Evolutionary conservation across 2,113 vertebrate genomes (phyloP), one percentile per base, ranked within the genome.

Genomic region (Carassius gibelio): DNA sequence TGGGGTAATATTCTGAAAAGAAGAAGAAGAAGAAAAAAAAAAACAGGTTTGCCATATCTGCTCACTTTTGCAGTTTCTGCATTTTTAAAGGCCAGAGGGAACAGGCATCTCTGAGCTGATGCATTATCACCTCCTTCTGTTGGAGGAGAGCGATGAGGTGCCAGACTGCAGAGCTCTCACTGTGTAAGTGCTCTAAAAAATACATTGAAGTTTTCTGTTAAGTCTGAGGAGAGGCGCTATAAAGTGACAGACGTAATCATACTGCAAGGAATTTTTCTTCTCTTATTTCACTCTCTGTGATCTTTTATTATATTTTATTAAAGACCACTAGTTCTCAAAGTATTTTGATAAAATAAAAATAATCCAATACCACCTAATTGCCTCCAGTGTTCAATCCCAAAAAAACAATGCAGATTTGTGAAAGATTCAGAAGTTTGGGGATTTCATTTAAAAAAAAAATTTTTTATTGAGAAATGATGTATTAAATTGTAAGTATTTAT

Each of bases 1-100:
- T 92, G 0, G 94, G 88, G 45, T 99, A 97, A 89, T 99, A 99
- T 52, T 97, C 98, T 99, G 90, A 3, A 76, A 30, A 26, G 26
- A 26, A 26, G 26, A 15, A 55, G 26, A 68, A 15, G 69, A 61
- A n/a, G 30, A n/a, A 68, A 50, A 23, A 45, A 30, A 4, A 55
- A 69, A 36, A 38, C 38, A 19, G 66, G 15, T 61, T 23, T 61
- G 52, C 26, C 77, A 30, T 75, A 42, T 59, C 45, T 84, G 75
- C 26, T 68, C 71, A 52, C 11, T 17, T 77, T 11, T 57, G 36
- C 82, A 3, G 10, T 23, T 90, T 61, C 2, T 86, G 30, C 19
- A 26, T 23, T 72, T 72, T n/a, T 42, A n/a, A 72, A 38, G 66
- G 30, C 66, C 7, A 36, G 8, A 69, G 30, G 8, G 38, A 72